Conservation (phyloP, 2,888 invertebrate species). For the Antitype chi region DNA sequence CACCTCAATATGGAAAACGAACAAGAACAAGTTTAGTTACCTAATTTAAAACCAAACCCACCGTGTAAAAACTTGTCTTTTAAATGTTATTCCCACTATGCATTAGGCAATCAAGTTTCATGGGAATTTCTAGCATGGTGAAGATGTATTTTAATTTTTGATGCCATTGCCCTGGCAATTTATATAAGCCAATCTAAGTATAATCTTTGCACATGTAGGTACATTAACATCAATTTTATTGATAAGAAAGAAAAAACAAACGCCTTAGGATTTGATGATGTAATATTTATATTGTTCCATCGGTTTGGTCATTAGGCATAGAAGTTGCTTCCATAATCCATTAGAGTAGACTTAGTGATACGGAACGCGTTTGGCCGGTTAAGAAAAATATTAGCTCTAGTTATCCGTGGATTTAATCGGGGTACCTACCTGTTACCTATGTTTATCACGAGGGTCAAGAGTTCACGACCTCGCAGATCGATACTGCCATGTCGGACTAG, state of each 20-base stretch:
- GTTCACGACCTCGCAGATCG: slow-evolving; percentile 48
- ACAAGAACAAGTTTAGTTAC: slow-evolving; percentile 15
- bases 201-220: slow-evolving; percentile 10
- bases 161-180: not conserved
- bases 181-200: not conserved
- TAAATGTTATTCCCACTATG: slow-evolving; percentile 24
- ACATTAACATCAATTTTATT: slow-evolving; percentile 20
- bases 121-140: not conserved
- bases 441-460: slow-evolving; percentile 28
- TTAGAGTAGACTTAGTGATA: slow-evolving; percentile 1
- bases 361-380: not conserved
- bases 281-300: not conserved
- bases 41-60: slow-evolving; percentile 21
- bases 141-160: not conserved
- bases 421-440: slow-evolving; percentile 34
- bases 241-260: slow-evolving; percentile 17
- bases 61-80: slow-evolving; percentile 24
- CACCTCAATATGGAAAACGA: not conserved
- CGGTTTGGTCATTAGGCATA: not conserved
- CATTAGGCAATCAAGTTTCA: slow-evolving; percentile 18
- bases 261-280: not conserved
- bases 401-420: slow-evolving; percentile 4
- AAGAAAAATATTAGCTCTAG: slow-evolving; percentile 6
- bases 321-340: not conserved
- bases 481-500: slow-evolving; percentile 28